phyloP scores from a whole-genome alignment of 2,113 vertebrate species.

The Kryptolebias marmoratus region DNA sequence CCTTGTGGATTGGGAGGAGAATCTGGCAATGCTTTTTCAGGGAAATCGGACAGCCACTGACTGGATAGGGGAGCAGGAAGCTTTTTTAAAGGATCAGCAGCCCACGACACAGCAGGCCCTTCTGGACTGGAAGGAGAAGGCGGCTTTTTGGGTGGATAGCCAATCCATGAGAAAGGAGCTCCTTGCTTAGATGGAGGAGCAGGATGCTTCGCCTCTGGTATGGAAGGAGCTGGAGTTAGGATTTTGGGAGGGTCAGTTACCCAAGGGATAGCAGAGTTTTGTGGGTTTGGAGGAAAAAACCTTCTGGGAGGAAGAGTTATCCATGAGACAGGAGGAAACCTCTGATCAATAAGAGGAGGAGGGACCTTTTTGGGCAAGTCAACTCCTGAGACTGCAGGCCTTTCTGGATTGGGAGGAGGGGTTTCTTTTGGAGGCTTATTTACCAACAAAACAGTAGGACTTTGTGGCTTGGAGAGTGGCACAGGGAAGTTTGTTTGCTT shows the following conservation, averaged over 20 bases:
- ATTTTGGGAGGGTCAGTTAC: not conserved
- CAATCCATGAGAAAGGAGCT: not conserved
- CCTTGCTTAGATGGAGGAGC: not conserved
- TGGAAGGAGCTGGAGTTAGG: not conserved
- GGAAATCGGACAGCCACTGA: not conserved
- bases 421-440: not conserved
- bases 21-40: not conserved
- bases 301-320: not conserved
- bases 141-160: not conserved
- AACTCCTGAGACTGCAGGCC: not conserved
- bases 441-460: not conserved
- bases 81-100: not conserved
- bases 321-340: not conserved
- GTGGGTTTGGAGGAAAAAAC: not conserved
- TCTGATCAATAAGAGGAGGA: not conserved
- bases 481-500: not conserved
- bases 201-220: not conserved
- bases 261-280: not conserved
- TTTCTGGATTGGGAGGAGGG: not conserved
- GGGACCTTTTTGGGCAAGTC: no score
- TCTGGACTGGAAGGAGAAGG: not conserved
- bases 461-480: not conserved
- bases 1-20: not conserved
- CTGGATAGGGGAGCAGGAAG: not conserved
- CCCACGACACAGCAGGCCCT: not conserved